Evolutionary conservation across 92 coral and sea anemone species (phyloP).

Genomic region (Umimayanthus chanpuru): DNA sequence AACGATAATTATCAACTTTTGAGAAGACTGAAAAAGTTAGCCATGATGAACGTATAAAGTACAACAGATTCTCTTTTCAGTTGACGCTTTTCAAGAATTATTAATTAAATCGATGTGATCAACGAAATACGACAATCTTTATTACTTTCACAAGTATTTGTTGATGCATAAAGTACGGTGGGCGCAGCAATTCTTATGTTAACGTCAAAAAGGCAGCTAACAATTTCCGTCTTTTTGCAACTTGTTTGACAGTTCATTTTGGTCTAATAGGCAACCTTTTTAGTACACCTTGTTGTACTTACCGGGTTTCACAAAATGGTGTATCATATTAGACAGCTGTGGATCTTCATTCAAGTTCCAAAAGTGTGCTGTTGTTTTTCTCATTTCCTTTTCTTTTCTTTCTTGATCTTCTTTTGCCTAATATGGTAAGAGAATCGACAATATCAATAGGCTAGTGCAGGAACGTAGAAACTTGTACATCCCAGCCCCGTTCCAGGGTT

Average conservation of each 20-base stretch:
- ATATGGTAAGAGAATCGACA: background rate
- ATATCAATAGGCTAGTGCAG: background rate
- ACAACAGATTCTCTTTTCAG: too few relatives aligned
- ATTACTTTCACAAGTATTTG: too few relatives aligned
- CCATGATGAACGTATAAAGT: background rate
- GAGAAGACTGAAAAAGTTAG: background rate
- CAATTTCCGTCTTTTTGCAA: too few relatives aligned
- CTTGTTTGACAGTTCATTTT: too few relatives aligned
- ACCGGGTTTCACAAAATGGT: slow-evolving; percentile 85
- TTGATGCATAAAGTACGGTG: too few relatives aligned
- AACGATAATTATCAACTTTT: too few relatives aligned
- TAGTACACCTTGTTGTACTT: background rate
- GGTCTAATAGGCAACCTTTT: background rate
- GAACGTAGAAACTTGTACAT: background rate
- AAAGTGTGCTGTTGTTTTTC: slow-evolving; percentile 86
- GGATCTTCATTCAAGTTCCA: slow-evolving; percentile 96
- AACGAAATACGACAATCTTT: too few relatives aligned
- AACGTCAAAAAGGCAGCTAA: too few relatives aligned
- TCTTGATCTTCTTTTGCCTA: slow-evolving; percentile 92
- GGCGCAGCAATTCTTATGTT: too few relatives aligned
- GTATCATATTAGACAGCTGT: slow-evolving; percentile 80
- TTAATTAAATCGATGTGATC: too few relatives aligned
- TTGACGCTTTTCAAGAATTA: too few relatives aligned
- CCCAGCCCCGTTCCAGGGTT: too few relatives aligned
- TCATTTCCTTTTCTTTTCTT: slow-evolving; percentile 76